Conservation (phyloP, 2,797 vertebrate genomes). For the Hapalemur alaotrensis region DNA sequence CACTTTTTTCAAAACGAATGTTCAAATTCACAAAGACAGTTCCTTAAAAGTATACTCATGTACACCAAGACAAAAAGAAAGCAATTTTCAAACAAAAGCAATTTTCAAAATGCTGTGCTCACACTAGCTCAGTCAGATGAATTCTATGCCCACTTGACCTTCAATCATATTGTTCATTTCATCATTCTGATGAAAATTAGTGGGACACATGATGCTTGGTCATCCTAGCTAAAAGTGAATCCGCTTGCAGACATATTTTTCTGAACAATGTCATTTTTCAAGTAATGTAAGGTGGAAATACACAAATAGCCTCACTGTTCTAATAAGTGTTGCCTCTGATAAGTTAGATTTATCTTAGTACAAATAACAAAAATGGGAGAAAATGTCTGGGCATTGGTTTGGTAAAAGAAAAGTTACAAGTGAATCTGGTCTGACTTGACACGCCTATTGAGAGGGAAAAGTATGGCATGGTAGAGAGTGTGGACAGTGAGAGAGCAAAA, state of each 20-base stretch:
- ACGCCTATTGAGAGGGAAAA: neutral
- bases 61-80: constrained; percentile 40
- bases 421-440: neutral
- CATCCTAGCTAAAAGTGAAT: constrained; percentile 59
- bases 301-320: constrained; percentile 9
- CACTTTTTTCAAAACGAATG: constrained; percentile 12
- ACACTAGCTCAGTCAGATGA: neutral
- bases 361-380: constrained; percentile 30
- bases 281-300: constrained; percentile 24
- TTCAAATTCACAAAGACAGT: constrained; percentile 36
- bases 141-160: constrained; percentile 52
- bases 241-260: constrained; percentile 46
- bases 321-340: constrained; percentile 33
- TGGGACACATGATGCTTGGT: neutral
- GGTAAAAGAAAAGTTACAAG: constrained; percentile 14
- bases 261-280: constrained; percentile 24
- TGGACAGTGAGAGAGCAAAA: neutral
- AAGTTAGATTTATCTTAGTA: constrained; percentile 56
- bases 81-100: constrained; percentile 69
- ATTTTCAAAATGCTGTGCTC: constrained; percentile 60
- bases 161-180: constrained; percentile 58
- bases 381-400: neutral
- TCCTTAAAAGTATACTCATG: constrained; percentile 52
- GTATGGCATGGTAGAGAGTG: neutral
- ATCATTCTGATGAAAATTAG: constrained; percentile 41